Percentiles rank a stretch among this genome's conserved stretches.
These are phyloP conservation scores for Xenentodon cancila DNA, from an alignment of 2,797 vertebrate species.

Conservation along the genomic window DNA sequence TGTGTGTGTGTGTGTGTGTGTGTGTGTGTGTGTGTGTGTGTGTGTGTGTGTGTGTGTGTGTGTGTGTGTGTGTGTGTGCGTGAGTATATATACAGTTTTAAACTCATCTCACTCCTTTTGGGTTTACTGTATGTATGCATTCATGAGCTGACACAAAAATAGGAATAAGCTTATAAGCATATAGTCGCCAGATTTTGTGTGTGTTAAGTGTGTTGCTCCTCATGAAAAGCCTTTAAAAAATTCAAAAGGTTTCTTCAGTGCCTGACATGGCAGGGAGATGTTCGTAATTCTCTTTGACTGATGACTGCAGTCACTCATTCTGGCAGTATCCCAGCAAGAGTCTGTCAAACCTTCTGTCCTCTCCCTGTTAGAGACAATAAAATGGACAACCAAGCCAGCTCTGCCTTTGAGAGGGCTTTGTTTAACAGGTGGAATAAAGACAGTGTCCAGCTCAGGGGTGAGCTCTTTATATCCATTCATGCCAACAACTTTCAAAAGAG, in stretches of 20 bases:
- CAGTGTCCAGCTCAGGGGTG: neutral
- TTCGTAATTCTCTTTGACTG: slow-evolving; percentile 33
- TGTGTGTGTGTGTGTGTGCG: no score
- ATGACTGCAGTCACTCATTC: slow-evolving; percentile 36
- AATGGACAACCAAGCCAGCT: slow-evolving; percentile 9
- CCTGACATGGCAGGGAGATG: slow-evolving; percentile 27
- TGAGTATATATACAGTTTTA: no score
- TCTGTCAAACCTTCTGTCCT: slow-evolving; percentile 48
- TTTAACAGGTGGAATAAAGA: slow-evolving; percentile 13
- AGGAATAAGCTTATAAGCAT: no score
- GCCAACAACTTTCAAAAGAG: no score
- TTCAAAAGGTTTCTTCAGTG: slow-evolving; percentile 32
- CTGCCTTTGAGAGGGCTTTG: slow-evolving; percentile 6
- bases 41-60: no score
- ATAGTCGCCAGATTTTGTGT: neutral
- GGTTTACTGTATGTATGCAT: no score
- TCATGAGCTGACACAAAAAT: no score
- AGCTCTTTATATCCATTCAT: neutral
- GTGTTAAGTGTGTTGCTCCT: slow-evolving; percentile 2
- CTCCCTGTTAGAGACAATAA: slow-evolving; percentile 25
- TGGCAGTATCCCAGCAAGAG: slow-evolving; percentile 53
- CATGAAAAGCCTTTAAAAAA: slow-evolving; percentile 15
- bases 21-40: no score
- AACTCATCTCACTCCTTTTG: no score
- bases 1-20: no score